Evolutionary conservation across 2,113 vertebrate genomes (phyloP).

Genomic region (Poeciliopsis prolifica): DNA sequence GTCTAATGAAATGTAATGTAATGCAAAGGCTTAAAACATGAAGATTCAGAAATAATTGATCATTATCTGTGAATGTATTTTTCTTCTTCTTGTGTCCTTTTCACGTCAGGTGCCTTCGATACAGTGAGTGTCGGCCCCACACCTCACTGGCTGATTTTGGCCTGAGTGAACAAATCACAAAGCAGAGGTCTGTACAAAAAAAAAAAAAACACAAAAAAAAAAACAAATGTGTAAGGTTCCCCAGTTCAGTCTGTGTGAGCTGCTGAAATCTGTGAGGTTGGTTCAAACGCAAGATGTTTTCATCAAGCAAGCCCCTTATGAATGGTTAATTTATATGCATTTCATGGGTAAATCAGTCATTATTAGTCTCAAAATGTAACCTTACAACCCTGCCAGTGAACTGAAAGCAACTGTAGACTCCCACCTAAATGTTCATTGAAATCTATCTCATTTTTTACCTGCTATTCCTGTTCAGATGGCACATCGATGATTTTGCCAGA

Average conservation of each 20-base stretch:
- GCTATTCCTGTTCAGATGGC: neutral
- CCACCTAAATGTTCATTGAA: neutral
- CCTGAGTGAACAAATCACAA: conserved; percentile 16
- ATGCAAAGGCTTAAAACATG: neutral
- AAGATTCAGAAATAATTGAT: neutral
- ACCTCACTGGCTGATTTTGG: conserved; percentile 10
- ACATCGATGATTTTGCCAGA: neutral
- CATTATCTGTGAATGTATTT: neutral
- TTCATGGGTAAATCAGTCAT: neutral
- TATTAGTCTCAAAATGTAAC: neutral
- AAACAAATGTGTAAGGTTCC: neutral
- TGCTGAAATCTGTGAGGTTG: neutral
- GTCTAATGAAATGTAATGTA: too few species aligned
- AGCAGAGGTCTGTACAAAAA: neutral
- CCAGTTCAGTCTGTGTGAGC: neutral
- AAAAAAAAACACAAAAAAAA: too few species aligned
- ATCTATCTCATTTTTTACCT: neutral
- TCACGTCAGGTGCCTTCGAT: conserved; percentile 16
- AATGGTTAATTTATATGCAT: neutral
- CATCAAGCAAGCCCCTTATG: neutral
- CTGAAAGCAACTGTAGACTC: neutral
- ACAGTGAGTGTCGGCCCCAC: conserved; percentile 4
- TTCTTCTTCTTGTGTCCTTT: neutral
- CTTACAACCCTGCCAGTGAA: neutral
- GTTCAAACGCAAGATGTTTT: neutral